Percentiles rank a stretch among this genome's conserved stretches.
phyloP scores from a whole-genome alignment of 1,140 invertebrate species.

The Ruditapes philippinarum region DNA sequence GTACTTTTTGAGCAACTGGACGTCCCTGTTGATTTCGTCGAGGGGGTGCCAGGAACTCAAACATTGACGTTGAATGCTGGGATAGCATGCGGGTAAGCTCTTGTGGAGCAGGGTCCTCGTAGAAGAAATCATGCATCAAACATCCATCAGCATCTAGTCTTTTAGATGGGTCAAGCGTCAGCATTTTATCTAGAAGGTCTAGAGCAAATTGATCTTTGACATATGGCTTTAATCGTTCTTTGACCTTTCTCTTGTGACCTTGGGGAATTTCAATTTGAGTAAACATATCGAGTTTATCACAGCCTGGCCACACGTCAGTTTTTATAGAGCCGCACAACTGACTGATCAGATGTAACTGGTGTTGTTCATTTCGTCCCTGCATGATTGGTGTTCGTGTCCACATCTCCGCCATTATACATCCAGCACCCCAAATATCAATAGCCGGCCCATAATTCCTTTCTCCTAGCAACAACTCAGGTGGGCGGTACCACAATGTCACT shows the following conservation, averaged over 20 bases:
- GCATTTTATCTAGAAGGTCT: constrained; percentile 96
- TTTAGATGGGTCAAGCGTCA: constrained; percentile 97
- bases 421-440: constrained; percentile 99
- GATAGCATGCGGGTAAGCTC: constrained; percentile 97
- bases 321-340: constrained; percentile 99
- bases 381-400: constrained; percentile 95
- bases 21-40: constrained; percentile 78
- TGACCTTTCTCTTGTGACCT: constrained; percentile 96
- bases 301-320: constrained; percentile 96
- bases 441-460: constrained; percentile 97
- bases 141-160: constrained; percentile 96
- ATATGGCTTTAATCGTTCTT: constrained; percentile 96
- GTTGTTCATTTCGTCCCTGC: constrained; percentile 97
- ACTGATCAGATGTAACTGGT: constrained; percentile 97
- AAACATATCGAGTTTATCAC: constrained; percentile 97
- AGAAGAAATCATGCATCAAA: constrained; percentile 99
- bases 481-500: constrained; percentile 99
- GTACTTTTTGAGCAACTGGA: constrained; percentile 67
- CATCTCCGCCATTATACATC: constrained; percentile 99
- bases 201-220: constrained; percentile 97
- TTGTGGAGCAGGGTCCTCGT: constrained; percentile 97
- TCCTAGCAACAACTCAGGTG: constrained; percentile 95
- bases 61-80: constrained; percentile 98
- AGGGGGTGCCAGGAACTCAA: constrained; percentile 97
- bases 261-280: constrained; percentile 96